Percentiles rank a stretch among this genome's conserved stretches.
Conservation (phyloP, 1,140 invertebrate genomes). For the Drosophila pruinosa region DNA sequence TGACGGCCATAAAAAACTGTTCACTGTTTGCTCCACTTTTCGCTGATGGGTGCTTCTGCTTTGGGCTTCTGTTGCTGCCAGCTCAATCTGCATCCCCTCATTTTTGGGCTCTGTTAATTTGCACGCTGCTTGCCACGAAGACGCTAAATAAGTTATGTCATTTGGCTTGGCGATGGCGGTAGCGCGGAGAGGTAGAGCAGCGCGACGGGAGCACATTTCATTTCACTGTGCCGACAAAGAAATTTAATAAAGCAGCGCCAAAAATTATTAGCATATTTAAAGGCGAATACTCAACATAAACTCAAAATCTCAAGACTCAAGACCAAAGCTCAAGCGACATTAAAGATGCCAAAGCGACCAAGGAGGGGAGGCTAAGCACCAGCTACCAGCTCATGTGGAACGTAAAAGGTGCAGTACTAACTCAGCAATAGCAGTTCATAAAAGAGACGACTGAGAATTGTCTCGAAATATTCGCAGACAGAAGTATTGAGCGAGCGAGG, state of each 20-base stretch:
- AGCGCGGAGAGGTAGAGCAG: neutral
- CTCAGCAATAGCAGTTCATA: conserved; percentile 34
- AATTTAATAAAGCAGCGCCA: conserved; percentile 74
- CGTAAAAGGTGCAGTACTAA: conserved; percentile 6
- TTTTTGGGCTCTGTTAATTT: conserved; percentile 56
- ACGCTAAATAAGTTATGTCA: conserved; percentile 77
- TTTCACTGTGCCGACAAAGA: conserved; percentile 68
- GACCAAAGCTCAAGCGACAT: conserved; percentile 37
- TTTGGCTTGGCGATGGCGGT: conserved; percentile 16
- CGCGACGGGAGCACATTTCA: conserved; percentile 28
- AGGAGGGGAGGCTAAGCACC: conserved; percentile 4
- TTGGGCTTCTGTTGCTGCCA: neutral
- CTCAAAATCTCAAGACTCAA: conserved; percentile 34
- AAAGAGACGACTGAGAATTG: conserved; percentile 54
- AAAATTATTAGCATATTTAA: conserved; percentile 78
- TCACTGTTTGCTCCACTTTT: neutral
- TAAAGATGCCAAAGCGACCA: conserved; percentile 22
- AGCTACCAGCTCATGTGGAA: conserved; percentile 45
- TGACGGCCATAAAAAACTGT: conserved; percentile 44
- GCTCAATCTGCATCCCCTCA: conserved; percentile 1
- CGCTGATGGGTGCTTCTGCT: neutral
- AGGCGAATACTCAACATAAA: conserved; percentile 36
- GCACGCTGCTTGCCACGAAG: conserved; percentile 41
- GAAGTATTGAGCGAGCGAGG: neutral
- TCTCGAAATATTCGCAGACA: conserved; percentile 49